These are phyloP conservation scores for Hermetia illucens DNA, from an alignment of 1,140 invertebrate species.

Conservation along the genomic window DNA sequence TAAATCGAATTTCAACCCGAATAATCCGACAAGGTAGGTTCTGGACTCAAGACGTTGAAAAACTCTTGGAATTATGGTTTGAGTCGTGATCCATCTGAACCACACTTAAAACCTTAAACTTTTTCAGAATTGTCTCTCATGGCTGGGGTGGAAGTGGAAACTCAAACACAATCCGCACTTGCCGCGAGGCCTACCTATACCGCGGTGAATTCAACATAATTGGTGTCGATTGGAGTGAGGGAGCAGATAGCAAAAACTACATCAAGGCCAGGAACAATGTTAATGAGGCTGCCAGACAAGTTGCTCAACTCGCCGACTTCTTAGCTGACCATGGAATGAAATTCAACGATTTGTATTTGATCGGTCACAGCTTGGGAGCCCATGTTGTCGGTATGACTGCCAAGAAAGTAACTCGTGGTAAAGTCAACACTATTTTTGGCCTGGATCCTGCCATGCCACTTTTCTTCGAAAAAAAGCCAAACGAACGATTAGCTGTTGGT, in stretches of 20 bases:
- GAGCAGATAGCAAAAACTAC: slow-evolving; percentile 34
- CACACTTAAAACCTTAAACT: no score
- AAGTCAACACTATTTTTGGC: slow-evolving; percentile 26
- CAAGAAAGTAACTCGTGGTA: slow-evolving; percentile 22
- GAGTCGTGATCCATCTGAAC: no score
- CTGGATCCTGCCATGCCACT: slow-evolving; percentile 35
- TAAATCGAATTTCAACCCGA: slow-evolving; percentile 17
- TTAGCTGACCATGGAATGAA: slow-evolving; percentile 15
- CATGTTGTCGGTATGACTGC: slow-evolving; percentile 37
- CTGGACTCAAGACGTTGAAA: no score
- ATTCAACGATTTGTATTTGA: slow-evolving; percentile 16
- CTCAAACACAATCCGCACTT: slow-evolving; percentile 9
- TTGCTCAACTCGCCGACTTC: slow-evolving; percentile 21
- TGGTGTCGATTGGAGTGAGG: slow-evolving; percentile 34
- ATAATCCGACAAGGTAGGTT: slow-evolving; percentile 12
- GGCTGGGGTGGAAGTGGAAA: slow-evolving; percentile 8
- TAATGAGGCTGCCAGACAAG: slow-evolving; percentile 15
- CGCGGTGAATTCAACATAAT: slow-evolving; percentile 38
- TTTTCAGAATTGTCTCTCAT: slow-evolving; percentile 16
- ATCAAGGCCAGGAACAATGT: slow-evolving; percentile 29
- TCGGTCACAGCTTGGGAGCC: slow-evolving; percentile 32
- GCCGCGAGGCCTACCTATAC: slow-evolving; percentile 31
- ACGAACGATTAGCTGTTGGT: slow-evolving; percentile 26
- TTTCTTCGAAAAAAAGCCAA: slow-evolving; percentile 18
- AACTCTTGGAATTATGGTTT: no score